These are phyloP conservation scores for Myripristis murdjan DNA, from an alignment of 2,797 vertebrate species.

Conservation along the genomic window DNA sequence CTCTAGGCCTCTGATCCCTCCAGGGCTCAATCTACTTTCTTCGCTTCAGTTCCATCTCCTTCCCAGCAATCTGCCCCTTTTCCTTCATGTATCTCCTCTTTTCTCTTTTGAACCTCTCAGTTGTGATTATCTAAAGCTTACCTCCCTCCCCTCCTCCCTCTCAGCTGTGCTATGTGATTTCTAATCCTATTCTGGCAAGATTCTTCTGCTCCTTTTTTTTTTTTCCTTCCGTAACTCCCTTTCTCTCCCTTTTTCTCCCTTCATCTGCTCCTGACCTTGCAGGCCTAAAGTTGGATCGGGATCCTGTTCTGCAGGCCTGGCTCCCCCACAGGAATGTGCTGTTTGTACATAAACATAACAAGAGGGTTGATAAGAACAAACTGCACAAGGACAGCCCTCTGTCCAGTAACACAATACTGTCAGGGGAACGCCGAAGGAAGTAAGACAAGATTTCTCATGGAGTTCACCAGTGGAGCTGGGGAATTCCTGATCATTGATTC, in stretches of 20 bases:
- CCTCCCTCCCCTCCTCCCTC: conserved; percentile 3
- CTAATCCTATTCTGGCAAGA: conserved; percentile 51
- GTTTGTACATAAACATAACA: conserved; percentile 74
- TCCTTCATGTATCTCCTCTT: background rate
- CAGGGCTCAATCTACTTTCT: background rate
- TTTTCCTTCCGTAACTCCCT: background rate
- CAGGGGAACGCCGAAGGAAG: conserved; percentile 31
- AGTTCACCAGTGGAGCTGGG: conserved; percentile 23
- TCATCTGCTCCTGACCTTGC: conserved; percentile 61
- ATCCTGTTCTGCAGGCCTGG: conserved; percentile 39
- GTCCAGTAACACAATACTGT: conserved; percentile 31
- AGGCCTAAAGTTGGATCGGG: conserved; percentile 31
- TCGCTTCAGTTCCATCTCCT: background rate
- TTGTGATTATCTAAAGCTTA: background rate
- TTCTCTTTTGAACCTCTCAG: background rate
- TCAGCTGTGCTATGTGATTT: conserved; percentile 23
- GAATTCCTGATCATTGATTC: conserved; percentile 29
- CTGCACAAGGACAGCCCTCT: conserved; percentile 52
- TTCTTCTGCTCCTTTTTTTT: conserved; percentile 24
- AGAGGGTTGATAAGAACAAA: conserved; percentile 67
- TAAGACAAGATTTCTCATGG: conserved; percentile 31
- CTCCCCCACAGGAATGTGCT: conserved; percentile 74
- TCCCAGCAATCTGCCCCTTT: background rate
- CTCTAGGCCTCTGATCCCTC: background rate
- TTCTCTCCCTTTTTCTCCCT: conserved; percentile 4